Percentiles rank a stretch among this genome's conserved stretches.
Evolutionary conservation across 1,140 invertebrate species (phyloP).

Genomic region (Latrodectus geometricus): DNA sequence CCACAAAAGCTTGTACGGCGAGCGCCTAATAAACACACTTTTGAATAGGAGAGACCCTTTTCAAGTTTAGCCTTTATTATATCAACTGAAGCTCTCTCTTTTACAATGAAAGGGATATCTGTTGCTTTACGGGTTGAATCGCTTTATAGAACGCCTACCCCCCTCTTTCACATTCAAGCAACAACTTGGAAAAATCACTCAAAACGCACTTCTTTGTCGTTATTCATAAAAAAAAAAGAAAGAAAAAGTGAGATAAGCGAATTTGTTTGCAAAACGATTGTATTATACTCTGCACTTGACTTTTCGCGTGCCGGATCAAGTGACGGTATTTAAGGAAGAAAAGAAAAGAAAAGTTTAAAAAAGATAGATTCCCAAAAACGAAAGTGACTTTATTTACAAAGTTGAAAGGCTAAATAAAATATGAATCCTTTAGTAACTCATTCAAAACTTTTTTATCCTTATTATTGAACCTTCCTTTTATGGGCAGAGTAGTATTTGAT

Average conservation of each 20-base stretch:
- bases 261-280: slow-evolving; percentile 47
- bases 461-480: background rate
- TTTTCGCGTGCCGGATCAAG: background rate
- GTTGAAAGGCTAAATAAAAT: slow-evolving; percentile 1
- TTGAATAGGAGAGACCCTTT: slow-evolving; percentile 27
- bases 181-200: slow-evolving; percentile 31
- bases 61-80: slow-evolving; percentile 13
- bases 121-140: slow-evolving; percentile 17
- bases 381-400: background rate
- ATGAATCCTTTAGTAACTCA: background rate
- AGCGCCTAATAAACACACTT: slow-evolving; percentile 48
- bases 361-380: background rate
- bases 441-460: background rate
- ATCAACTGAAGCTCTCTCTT: slow-evolving; percentile 4
- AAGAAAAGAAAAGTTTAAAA: slow-evolving; percentile 4
- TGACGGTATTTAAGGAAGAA: background rate
- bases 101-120: slow-evolving; percentile 46
- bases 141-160: slow-evolving; percentile 27
- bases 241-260: slow-evolving; percentile 25
- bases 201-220: slow-evolving; percentile 4
- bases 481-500: background rate
- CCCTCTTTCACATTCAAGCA: background rate
- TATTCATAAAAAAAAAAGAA: background rate
- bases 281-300: slow-evolving; percentile 38
- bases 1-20: slow-evolving; percentile 21